Percentiles rank a stretch among this genome's conserved stretches.
Evolutionary conservation across 2,113 vertebrate genomes (phyloP).

Genomic region (Apeltes quadracus): DNA sequence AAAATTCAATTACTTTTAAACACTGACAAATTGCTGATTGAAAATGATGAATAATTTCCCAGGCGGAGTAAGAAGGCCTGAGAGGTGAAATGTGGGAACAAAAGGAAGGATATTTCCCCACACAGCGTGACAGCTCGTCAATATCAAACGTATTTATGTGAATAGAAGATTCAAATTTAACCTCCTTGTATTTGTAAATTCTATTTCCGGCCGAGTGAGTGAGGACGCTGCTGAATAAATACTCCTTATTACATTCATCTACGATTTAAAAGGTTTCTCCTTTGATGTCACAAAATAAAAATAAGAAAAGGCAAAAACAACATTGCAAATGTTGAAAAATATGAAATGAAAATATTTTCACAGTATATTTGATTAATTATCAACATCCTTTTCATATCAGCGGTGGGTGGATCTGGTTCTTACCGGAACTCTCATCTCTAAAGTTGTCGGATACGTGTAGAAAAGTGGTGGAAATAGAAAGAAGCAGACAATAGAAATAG

Average conservation of each 20-base stretch:
- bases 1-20: slow-evolving; percentile 71
- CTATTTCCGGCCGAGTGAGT: not conserved
- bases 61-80: slow-evolving; percentile 21
- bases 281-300: not conserved
- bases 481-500: not conserved
- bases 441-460: not conserved
- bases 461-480: not conserved
- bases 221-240: not conserved
- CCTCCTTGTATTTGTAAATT: not conserved
- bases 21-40: slow-evolving; percentile 58
- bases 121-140: not conserved
- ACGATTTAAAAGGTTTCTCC: not conserved
- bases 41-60: slow-evolving; percentile 64
- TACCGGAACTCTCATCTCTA: not conserved
- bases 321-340: not conserved
- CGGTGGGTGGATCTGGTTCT: not conserved
- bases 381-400: not conserved
- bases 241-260: not conserved
- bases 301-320: not conserved
- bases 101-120: slow-evolving; percentile 16
- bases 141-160: not conserved
- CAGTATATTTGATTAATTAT: not conserved
- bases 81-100: slow-evolving; percentile 24
- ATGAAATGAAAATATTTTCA: not conserved
- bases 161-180: not conserved